A percentile compares a stretch with the other conserved stretches of the same genome.
Evolutionary conservation across 35 echinoderm and acorn worm genomes (phyloP).

Genomic region (Ophioderma brevispina): DNA sequence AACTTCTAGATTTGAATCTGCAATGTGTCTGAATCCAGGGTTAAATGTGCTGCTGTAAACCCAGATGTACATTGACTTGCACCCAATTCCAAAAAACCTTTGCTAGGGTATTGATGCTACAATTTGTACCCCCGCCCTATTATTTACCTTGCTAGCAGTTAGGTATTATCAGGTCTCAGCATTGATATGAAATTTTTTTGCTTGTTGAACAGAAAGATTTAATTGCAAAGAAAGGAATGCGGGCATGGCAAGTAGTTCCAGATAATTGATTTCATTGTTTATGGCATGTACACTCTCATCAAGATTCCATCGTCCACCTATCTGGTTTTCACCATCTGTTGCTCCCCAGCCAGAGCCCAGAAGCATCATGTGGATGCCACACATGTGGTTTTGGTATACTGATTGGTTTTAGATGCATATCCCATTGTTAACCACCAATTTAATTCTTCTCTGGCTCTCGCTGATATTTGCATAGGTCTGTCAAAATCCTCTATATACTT

Average conservation of each 20-base stretch:
- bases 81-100: slow-evolving; percentile 68
- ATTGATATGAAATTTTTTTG: slow-evolving; percentile 39
- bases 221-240: slow-evolving; percentile 33
- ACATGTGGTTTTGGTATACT: slow-evolving; percentile 34
- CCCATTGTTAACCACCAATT: slow-evolving; percentile 65
- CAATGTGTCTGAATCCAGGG: slow-evolving; percentile 44
- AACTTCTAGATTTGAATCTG: slow-evolving; percentile 45
- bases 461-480: slow-evolving; percentile 42
- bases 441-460: slow-evolving; percentile 27
- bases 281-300: neutral
- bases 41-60: slow-evolving; percentile 50
- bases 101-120: slow-evolving; percentile 53
- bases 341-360: slow-evolving; percentile 42
- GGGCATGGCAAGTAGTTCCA: slow-evolving; percentile 50
- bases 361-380: slow-evolving; percentile 38
- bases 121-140: slow-evolving; percentile 72
- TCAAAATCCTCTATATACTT: slow-evolving; percentile 62
- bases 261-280: slow-evolving; percentile 58
- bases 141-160: slow-evolving; percentile 54
- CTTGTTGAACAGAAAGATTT: slow-evolving; percentile 50
- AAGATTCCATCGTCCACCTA: slow-evolving; percentile 52
- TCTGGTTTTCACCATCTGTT: slow-evolving; percentile 31
- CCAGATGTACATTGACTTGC: slow-evolving; percentile 41
- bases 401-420: neutral
- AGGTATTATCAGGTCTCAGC: slow-evolving; percentile 56